These are phyloP conservation scores for Tachyglossus aculeatus DNA, from an alignment of 2,797 vertebrate genomes.

Conservation along the genomic window DNA sequence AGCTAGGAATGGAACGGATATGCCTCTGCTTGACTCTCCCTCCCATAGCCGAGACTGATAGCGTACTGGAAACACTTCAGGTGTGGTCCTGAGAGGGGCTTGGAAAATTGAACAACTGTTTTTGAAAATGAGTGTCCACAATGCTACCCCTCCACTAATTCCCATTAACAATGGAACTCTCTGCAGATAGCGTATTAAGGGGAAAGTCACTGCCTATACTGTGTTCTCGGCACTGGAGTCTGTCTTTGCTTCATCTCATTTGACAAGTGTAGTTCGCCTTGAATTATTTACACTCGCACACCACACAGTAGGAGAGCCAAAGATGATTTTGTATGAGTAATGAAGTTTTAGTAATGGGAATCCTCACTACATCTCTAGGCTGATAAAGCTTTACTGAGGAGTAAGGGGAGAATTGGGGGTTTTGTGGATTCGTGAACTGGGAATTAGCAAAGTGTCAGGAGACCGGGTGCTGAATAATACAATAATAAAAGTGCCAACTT, in stretches of 20 bases:
- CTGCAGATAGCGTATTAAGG: slow-evolving; percentile 39
- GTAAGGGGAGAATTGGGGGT: slow-evolving; percentile 49
- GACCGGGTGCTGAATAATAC: slow-evolving; percentile 59
- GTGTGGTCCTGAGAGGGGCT: too few species aligned
- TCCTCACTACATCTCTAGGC: slow-evolving; percentile 47
- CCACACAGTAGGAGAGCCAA: slow-evolving; percentile 30
- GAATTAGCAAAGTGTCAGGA: slow-evolving; percentile 47
- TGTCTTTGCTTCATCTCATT: slow-evolving; percentile 35
- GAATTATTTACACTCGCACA: slow-evolving; percentile 56
- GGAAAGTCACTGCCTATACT: slow-evolving; percentile 24
- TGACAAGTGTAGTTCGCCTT: slow-evolving; percentile 38
- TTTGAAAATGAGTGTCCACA: too few species aligned
- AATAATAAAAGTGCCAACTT: slow-evolving; percentile 46
- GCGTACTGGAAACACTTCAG: too few species aligned
- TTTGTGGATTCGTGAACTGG: slow-evolving; percentile 50
- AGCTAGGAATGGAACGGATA: too few species aligned
- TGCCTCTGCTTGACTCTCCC: too few species aligned
- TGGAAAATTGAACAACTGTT: too few species aligned
- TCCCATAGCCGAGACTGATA: too few species aligned
- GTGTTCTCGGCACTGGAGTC: slow-evolving; percentile 17
- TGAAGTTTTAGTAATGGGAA: slow-evolving; percentile 64
- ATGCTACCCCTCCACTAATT: slow-evolving; percentile 41
- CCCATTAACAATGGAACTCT: slow-evolving; percentile 42
- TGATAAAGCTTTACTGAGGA: slow-evolving; percentile 61
- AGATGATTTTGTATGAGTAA: slow-evolving; percentile 60